phyloP scores from a whole-genome alignment of 2,113 vertebrate species.

The Danio rerio region GRCz12tu NC_133198.1:544001-544500 shows the following conservation, averaged over 20 bases:
- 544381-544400: constrained; percentile 50
- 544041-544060: no score
- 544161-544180: constrained; percentile 54
- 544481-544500: no score
- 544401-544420: constrained; percentile 45
- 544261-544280: constrained; percentile 59
- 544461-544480: no score
- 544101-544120: constrained; percentile 43
- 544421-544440: no score
- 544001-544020: no score
- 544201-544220: constrained; percentile 58
- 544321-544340: background rate
- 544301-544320: background rate
- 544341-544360: background rate
- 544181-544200: constrained; percentile 67
- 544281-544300: constrained; percentile 41
- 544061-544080: no score
- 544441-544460: no score
- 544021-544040: no score
- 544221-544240: constrained; percentile 59
- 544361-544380: background rate
- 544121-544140: constrained; percentile 64
- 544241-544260: constrained; percentile 41
- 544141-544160: constrained; percentile 56
- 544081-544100: constrained; percentile 73